phyloP scores from a whole-genome alignment of 2,113 vertebrate genomes.

The Empidonax alnorum region DNA sequence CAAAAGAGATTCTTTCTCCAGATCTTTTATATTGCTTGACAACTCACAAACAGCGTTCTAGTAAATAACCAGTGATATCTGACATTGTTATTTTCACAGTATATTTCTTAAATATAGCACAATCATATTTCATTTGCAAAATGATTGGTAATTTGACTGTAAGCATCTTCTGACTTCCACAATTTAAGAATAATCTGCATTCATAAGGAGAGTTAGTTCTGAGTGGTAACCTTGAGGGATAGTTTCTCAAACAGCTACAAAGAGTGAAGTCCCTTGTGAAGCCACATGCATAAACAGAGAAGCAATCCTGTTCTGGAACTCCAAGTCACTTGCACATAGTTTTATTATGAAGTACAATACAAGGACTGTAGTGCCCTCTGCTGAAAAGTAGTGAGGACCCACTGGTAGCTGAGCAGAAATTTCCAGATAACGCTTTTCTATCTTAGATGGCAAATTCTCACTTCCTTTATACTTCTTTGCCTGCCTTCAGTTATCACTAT shows the following conservation, averaged over 20 bases:
- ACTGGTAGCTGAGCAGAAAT: background rate
- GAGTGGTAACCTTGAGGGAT: background rate
- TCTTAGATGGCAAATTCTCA: background rate
- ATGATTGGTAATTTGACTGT: background rate
- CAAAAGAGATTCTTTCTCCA: background rate
- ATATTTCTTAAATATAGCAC: background rate
- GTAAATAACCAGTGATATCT: background rate
- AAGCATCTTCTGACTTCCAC: background rate
- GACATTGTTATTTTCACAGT: background rate
- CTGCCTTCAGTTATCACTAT: background rate
- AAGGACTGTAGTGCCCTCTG: conserved; percentile 73
- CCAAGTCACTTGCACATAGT: background rate
- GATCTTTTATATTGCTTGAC: background rate
- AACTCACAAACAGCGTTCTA: background rate
- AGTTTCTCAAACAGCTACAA: background rate
- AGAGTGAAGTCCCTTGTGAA: background rate
- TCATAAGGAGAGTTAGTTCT: background rate
- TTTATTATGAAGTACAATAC: background rate
- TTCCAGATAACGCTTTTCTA: background rate
- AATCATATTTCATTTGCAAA: background rate
- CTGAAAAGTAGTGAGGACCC: conserved; percentile 58
- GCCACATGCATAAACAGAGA: background rate
- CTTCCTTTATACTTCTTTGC: background rate
- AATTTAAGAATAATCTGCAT: conserved; percentile 6
- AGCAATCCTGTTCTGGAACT: background rate